Percentiles rank a stretch among this genome's conserved stretches.
These are phyloP conservation scores for Numenius arquata DNA, from an alignment of 2,113 vertebrate genomes.

Conservation along the genomic window DNA sequence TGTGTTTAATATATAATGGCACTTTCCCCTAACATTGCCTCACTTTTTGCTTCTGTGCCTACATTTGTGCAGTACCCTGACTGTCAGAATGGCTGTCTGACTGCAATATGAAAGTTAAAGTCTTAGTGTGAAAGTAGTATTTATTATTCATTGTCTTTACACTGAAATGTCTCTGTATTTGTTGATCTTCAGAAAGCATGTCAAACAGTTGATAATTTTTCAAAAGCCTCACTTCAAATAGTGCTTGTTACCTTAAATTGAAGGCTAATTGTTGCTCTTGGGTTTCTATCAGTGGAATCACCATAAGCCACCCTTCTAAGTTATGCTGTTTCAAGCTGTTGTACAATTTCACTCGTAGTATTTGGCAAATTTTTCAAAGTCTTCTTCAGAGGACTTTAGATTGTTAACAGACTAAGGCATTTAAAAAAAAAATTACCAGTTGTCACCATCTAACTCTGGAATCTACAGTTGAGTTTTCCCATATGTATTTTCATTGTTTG, in stretches of 20 bases:
- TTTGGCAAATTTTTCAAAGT: neutral
- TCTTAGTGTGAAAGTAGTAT: neutral
- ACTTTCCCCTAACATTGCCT: neutral
- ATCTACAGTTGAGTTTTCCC: conserved; percentile 7
- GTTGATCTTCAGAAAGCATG: conserved; percentile 14
- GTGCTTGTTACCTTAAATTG: neutral
- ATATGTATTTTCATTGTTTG: conserved; percentile 45
- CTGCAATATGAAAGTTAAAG: neutral
- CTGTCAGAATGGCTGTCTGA: conserved; percentile 15
- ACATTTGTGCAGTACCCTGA: neutral
- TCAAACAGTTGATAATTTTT: neutral
- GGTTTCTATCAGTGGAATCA: neutral
- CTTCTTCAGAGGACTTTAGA: neutral
- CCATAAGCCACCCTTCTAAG: neutral
- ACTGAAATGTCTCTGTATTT: neutral
- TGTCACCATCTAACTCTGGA: conserved; percentile 18
- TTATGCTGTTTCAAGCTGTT: neutral
- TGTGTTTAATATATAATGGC: neutral
- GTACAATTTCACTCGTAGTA: neutral
- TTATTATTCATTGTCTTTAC: conserved; percentile 25
- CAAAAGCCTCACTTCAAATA: neutral
- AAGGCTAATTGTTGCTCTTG: neutral
- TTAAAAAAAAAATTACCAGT: neutral
- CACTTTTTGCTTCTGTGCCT: neutral
- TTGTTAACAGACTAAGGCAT: conserved; percentile 6